Base-by-base conservation (phyloP, 64 coral and sea anemone genomes). In the Montipora sp. region DNA sequence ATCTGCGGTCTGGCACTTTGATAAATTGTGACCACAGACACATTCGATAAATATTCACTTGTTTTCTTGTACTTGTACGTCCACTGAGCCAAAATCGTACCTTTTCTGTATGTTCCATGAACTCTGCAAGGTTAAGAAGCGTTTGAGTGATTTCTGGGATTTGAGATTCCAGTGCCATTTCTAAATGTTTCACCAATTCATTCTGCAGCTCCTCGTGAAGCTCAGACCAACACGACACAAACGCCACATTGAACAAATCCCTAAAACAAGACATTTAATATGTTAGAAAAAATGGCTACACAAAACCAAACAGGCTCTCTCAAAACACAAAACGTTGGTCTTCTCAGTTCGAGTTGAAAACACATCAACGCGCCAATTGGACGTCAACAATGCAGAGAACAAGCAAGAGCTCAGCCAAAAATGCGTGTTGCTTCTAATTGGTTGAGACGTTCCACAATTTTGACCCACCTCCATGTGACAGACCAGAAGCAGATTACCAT, bases 71-170 rank as follows among this genome's bases (percentile, higher is more conserved):
- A 36, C 36, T 36, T 36, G 36, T 36, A 36, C 36, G 36, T 36
- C 36, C 36, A 36, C 36, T 36, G 53, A 6, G 5, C 53, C 53
- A 63, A 63, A 63, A 63, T 0, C 60, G 8, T 57, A 96, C 95
- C 81, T 96, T 98, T 43, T 98, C 94, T 15, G 97, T 98, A 51
- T 98, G 97, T 73, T 98, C 97, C 92, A 98, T 93, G 51, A 98
- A 98, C 48, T 98, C 97, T 0, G 97, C 97, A 18, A 98, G 79
- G 65, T 98, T 98, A 1, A 98, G 50, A 47, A 98, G 79, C 5
- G 97, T 96, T 51, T 98, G 97, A 22, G 97, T 98, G 13, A 98
- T 95, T 76, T 98, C 97, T n/a, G 97, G 97, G 70, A 98, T 98
- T 73, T 98, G 97, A 36, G 87, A 91, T 48, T 92, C 90, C 51